phyloP scores from a whole-genome alignment of 2,888 invertebrate species.

The Spodoptera picta region DNA sequence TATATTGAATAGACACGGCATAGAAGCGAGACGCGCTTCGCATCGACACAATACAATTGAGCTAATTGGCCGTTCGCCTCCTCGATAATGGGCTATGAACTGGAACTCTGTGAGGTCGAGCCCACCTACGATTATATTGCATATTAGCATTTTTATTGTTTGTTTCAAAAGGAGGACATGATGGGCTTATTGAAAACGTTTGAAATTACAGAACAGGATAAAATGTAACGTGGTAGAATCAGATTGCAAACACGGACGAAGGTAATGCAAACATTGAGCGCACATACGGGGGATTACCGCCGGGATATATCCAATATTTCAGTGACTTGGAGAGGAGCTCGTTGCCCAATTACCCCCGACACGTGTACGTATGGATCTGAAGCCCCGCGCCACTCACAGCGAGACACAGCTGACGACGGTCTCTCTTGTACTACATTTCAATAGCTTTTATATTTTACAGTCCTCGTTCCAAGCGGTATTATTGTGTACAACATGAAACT shows the following conservation, averaged over 20 bases:
- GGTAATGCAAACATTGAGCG: constrained; percentile 56
- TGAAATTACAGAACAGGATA: constrained; percentile 14
- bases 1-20: constrained; percentile 67
- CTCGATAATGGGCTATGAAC: constrained; percentile 57
- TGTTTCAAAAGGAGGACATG: constrained; percentile 21
- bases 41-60: constrained; percentile 65
- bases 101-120: constrained; percentile 43
- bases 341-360: constrained; percentile 63
- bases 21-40: constrained; percentile 64
- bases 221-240: constrained; percentile 40
- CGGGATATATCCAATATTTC: constrained; percentile 47
- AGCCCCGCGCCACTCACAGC: constrained; percentile 18
- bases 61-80: constrained; percentile 70
- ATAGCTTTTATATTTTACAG: constrained; percentile 10
- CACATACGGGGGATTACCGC: constrained; percentile 53
- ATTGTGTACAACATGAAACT: no score
- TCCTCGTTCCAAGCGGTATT: no score
- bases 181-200: constrained; percentile 16
- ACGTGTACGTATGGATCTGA: constrained; percentile 70
- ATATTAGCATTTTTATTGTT: constrained; percentile 56
- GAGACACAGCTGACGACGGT: constrained; percentile 39
- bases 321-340: constrained; percentile 42
- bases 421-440: constrained; percentile 2
- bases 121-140: constrained; percentile 56
- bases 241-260: constrained; percentile 51